Conservation (phyloP, 2,888 invertebrate genomes). For the Cataglyphis altisquamis region DNA sequence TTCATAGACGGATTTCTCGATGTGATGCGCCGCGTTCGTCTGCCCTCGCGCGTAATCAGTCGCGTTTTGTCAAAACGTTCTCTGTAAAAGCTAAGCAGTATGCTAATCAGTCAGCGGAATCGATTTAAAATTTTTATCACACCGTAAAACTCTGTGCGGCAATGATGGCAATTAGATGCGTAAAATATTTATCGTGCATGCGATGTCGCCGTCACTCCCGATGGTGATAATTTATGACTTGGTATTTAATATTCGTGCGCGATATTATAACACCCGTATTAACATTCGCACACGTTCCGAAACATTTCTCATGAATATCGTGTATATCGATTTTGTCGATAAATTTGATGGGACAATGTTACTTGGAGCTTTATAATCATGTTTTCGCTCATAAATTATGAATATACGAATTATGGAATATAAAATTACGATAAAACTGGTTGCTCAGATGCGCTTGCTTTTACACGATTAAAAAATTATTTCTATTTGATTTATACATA, state of each 20-base stretch:
- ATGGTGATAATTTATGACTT: conserved; percentile 21
- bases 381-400: conserved; percentile 2
- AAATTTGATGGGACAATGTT: conserved; percentile 14
- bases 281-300: neutral
- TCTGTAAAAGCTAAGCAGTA: neutral
- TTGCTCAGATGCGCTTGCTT: neutral
- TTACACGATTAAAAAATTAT: conserved; percentile 15
- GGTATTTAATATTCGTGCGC: conserved; percentile 25
- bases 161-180: neutral
- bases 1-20: no score
- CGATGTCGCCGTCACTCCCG: conserved; percentile 7
- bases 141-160: neutral
- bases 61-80: conserved; percentile 2
- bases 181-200: conserved; percentile 42
- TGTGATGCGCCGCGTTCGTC: neutral
- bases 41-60: neutral
- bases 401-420: neutral
- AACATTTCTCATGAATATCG: conserved; percentile 23
- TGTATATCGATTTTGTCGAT: neutral
- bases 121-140: conserved; percentile 44
- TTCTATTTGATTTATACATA: conserved; percentile 11
- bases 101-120: neutral
- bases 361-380: neutral
- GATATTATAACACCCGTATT: conserved; percentile 37
- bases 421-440: conserved; percentile 1